Percentiles rank a stretch among this genome's conserved stretches.
Conservation (phyloP, 2,797 vertebrate species). For the Darevskia nairensis region DNA sequence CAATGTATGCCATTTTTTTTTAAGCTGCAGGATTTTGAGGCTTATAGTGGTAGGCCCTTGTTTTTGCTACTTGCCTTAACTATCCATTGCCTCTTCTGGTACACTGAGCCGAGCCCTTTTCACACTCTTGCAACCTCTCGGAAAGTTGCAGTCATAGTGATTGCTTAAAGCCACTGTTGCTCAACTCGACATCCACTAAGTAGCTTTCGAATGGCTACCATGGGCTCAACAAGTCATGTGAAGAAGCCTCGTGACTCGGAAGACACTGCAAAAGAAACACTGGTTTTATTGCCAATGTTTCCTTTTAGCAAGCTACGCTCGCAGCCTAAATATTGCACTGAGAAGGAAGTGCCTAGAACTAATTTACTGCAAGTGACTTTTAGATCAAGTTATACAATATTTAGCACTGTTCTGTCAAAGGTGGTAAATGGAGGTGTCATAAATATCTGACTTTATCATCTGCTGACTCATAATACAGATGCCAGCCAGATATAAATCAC, state of each 20-base stretch:
- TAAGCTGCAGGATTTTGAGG: too few relatives aligned
- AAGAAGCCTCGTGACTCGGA: slow-evolving; percentile 15
- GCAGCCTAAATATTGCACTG: slow-evolving; percentile 59
- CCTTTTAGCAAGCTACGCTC: slow-evolving; percentile 62
- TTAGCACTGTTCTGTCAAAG: slow-evolving; percentile 69
- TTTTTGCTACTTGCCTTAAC: too few relatives aligned
- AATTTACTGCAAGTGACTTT: slow-evolving; percentile 68
- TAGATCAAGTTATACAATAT: slow-evolving; percentile 68
- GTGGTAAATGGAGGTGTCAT: slow-evolving; percentile 70
- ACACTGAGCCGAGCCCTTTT: not conserved
- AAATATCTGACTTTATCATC: slow-evolving; percentile 77
- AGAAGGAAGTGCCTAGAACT: slow-evolving; percentile 63
- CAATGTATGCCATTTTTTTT: too few relatives aligned
- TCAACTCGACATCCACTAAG: not conserved
- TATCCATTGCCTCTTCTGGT: not conserved
- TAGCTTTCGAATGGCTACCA: not conserved
- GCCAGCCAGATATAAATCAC: slow-evolving; percentile 71
- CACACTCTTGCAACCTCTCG: not conserved
- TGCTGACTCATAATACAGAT: slow-evolving; percentile 77
- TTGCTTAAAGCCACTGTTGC: not conserved
- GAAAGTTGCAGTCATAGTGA: not conserved
- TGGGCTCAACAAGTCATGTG: not conserved
- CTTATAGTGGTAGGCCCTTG: too few relatives aligned
- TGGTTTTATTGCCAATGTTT: slow-evolving; percentile 55
- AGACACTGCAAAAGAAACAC: slow-evolving; percentile 59